Evolutionary conservation across 2,888 invertebrate species (phyloP).

Genomic region (Pemphredon lugubris): DNA sequence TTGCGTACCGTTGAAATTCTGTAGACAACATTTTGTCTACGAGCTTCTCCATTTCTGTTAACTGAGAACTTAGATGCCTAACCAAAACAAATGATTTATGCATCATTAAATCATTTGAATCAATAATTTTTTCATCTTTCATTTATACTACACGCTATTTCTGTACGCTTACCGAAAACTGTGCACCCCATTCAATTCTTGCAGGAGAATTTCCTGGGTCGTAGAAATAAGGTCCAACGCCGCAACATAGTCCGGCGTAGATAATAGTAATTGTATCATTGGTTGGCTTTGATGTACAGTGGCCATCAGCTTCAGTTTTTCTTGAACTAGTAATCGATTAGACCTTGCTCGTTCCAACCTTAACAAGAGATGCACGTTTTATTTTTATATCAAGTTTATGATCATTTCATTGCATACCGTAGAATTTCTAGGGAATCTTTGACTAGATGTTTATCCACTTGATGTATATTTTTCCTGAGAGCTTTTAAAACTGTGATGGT

Average conservation of each 20-base stretch:
- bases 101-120: no score
- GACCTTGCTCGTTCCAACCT: constrained; percentile 86
- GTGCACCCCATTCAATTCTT: constrained; percentile 95
- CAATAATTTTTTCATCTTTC: no score
- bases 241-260: constrained; percentile 98
- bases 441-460: constrained; percentile 90
- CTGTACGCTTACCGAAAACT: constrained; percentile 91
- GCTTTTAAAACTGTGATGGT: constrained; percentile 89
- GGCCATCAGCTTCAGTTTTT: constrained; percentile 93
- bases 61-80: constrained; percentile 96
- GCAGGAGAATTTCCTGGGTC: constrained; percentile 95
- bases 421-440: constrained; percentile 91
- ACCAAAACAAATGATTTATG: constrained; percentile 51
- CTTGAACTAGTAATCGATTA: constrained; percentile 86
- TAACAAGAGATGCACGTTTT: constrained; percentile 6
- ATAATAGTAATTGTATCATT: constrained; percentile 95
- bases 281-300: constrained; percentile 99
- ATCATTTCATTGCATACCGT: constrained; percentile 63
- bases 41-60: constrained; percentile 96
- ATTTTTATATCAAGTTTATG: neutral
- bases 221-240: constrained; percentile 98
- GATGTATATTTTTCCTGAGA: constrained; percentile 88
- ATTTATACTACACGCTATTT: no score
- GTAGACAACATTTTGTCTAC: constrained; percentile 98
- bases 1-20: constrained; percentile 95